These are phyloP conservation scores for Melikaiella ostensackeni DNA, from an alignment of 2,888 invertebrate genomes.

Conservation along the genomic window DNA sequence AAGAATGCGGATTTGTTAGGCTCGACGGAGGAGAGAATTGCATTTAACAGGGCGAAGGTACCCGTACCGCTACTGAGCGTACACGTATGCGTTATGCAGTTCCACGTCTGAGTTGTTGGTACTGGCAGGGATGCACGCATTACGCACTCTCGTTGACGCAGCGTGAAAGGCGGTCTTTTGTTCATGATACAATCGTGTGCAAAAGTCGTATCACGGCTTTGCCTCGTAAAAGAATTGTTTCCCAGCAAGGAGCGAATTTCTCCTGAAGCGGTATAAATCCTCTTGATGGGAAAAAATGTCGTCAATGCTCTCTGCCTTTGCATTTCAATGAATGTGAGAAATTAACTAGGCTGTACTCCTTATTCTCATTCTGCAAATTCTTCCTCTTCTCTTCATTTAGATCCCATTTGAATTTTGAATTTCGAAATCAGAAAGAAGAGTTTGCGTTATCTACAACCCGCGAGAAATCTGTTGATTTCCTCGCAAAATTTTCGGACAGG, in stretches of 20 bases:
- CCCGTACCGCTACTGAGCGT: constrained; percentile 8
- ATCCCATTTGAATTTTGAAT: constrained; percentile 7
- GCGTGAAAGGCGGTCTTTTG: constrained; percentile 41
- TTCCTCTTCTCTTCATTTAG: constrained; percentile 1
- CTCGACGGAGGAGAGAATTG: neutral
- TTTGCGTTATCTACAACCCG: neutral
- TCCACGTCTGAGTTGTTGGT: constrained; percentile 33
- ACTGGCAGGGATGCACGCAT: constrained; percentile 46
- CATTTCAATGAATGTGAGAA: constrained; percentile 33
- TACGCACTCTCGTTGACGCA: constrained; percentile 38
- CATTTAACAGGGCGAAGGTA: neutral
- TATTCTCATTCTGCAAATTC: neutral
- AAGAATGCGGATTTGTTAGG: constrained; percentile 5
- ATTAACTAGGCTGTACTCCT: neutral
- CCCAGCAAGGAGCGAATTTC: constrained; percentile 31
- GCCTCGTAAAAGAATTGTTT: constrained; percentile 34
- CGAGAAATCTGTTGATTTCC: neutral
- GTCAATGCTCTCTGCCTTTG: constrained; percentile 25
- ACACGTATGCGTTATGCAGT: constrained; percentile 7
- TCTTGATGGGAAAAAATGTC: constrained; percentile 14
- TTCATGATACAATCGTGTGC: constrained; percentile 37
- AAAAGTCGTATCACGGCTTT: constrained; percentile 34
- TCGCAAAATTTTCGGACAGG: too few species aligned
- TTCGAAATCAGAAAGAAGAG: neutral
- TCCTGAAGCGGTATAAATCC: constrained; percentile 32